Conservation (phyloP, 2,797 vertebrate species). For the Molossus alvarezi region DNA sequence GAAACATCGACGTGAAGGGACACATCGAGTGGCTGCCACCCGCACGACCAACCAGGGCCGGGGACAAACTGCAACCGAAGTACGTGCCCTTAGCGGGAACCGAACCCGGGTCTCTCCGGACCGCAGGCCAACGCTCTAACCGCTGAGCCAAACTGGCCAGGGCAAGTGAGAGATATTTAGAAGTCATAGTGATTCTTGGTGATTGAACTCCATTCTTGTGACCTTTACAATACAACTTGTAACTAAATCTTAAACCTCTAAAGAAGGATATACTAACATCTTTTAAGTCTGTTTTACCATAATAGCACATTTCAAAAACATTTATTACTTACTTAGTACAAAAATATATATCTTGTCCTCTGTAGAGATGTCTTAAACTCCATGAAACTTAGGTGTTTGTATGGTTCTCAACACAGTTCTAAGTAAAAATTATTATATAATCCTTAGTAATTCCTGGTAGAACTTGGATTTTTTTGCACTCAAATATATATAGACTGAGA, state of each 20-base stretch:
- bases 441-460: conserved; percentile 18
- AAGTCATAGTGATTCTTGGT: conserved; percentile 55
- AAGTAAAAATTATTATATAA: not conserved
- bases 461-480: conserved; percentile 32
- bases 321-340: conserved; percentile 4
- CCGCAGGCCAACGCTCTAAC: too few relatives aligned
- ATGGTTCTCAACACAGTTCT: not conserved
- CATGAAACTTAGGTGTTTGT: conserved; percentile 8
- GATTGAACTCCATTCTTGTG: not conserved
- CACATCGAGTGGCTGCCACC: too few relatives aligned
- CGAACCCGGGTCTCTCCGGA: too few relatives aligned
- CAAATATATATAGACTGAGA: not conserved
- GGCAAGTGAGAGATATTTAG: conserved; percentile 41
- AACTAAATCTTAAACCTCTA: not conserved
- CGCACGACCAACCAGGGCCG: too few relatives aligned
- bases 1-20: too few relatives aligned
- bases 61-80: too few relatives aligned
- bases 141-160: too few relatives aligned
- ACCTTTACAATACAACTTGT: not conserved
- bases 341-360: conserved; percentile 46
- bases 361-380: not conserved
- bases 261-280: conserved; percentile 28
- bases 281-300: not conserved
- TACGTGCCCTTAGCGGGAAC: too few relatives aligned
- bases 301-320: conserved; percentile 21